Evolutionary conservation across 2,797 vertebrate genomes (phyloP).

Genomic region (Gephyroberyx darwinii): DNA sequence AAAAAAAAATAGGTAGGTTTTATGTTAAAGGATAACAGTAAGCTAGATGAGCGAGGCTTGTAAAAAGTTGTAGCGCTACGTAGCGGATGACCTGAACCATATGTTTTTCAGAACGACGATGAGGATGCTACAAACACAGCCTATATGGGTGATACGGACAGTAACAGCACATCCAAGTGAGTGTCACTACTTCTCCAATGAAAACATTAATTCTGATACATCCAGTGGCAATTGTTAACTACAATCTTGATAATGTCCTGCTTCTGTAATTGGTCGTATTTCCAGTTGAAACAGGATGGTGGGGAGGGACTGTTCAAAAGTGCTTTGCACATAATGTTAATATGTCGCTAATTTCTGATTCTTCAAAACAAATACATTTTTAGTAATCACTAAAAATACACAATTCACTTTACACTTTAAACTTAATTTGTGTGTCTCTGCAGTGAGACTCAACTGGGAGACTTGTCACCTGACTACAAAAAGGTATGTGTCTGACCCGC

Average conservation of each 20-base stretch:
- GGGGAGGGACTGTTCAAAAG: too few species aligned
- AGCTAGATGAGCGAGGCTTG: background rate
- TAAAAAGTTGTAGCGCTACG: background rate
- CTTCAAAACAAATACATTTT: too few species aligned
- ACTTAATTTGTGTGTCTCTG: conserved; percentile 31
- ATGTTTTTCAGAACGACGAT: conserved; percentile 76
- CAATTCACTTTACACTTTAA: background rate
- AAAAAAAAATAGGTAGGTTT: too few species aligned
- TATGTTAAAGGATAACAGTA: background rate
- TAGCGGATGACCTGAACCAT: background rate
- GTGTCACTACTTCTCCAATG: background rate
- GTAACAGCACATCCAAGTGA: conserved; percentile 62
- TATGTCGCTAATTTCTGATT: too few species aligned
- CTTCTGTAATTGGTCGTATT: too few species aligned
- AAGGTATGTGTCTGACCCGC: conserved; percentile 60
- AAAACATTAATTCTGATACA: background rate
- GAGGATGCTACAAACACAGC: conserved; percentile 46
- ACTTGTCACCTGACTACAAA: conserved; percentile 73
- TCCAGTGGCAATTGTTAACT: background rate
- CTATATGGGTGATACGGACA: conserved; percentile 48
- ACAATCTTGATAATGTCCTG: too few species aligned
- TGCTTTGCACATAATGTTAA: too few species aligned
- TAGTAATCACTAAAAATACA: too few species aligned
- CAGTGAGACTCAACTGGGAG: conserved; percentile 66
- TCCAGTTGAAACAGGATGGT: too few species aligned